These are phyloP conservation scores for Pomatorhinus ruficollis DNA, from an alignment of 2,113 vertebrate genomes.

Conservation along the genomic window DNA sequence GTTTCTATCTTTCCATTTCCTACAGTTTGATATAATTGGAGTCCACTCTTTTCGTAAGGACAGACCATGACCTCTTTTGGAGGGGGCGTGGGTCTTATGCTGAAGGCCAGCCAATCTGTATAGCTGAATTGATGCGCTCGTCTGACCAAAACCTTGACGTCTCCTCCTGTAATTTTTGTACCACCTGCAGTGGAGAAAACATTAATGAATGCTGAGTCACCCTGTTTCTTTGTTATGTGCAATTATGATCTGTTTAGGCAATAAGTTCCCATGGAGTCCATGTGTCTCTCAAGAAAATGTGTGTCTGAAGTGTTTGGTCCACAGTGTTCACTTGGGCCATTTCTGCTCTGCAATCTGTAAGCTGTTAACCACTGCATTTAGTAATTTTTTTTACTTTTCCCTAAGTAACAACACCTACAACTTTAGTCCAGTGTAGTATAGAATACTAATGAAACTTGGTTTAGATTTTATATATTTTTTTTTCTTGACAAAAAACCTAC, in stretches of 20 bases:
- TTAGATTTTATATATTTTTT: not conserved
- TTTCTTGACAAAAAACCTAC: not conserved
- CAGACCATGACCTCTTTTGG: not conserved
- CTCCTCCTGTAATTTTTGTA: not conserved
- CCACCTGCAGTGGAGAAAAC: not conserved
- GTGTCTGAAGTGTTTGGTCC: not conserved
- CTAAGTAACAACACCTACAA: accelerated
- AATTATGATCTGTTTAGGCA: not conserved
- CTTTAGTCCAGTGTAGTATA: not conserved
- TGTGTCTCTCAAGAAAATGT: not conserved
- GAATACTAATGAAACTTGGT: not conserved
- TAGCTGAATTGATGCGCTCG: not conserved
- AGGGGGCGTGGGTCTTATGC: not conserved
- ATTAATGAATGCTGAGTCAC: not conserved
- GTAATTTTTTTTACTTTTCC: not conserved
- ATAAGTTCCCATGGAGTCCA: not conserved
- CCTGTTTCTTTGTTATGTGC: not conserved
- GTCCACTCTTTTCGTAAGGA: not conserved
- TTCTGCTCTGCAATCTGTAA: not conserved
- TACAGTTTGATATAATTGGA: not conserved
- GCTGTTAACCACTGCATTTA: not conserved
- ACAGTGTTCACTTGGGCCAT: not conserved
- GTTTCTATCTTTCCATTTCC: not conserved
- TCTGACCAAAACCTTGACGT: not conserved
- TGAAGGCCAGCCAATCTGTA: not conserved